A percentile compares a stretch with the other conserved stretches of the same genome.
These are phyloP conservation scores for Amitus sp. DNA, from an alignment of 2,888 invertebrate genomes.

Conservation along the genomic window DNA sequence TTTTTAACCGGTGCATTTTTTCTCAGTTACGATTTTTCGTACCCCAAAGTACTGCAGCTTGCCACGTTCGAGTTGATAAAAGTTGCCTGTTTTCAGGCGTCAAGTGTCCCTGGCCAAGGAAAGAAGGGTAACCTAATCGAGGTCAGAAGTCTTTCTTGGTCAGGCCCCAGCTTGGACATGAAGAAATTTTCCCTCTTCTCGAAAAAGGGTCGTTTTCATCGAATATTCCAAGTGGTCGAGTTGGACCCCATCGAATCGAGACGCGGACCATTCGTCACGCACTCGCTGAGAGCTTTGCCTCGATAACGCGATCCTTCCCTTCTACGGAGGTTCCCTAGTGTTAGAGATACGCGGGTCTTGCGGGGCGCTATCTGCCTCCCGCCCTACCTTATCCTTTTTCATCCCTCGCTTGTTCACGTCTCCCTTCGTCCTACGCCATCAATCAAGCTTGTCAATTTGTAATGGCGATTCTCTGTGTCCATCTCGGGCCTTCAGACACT, in stretches of 20 bases:
- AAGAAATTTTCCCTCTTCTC: conserved; percentile 34
- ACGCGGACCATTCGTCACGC: conserved; percentile 64
- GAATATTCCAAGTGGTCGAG: conserved; percentile 52
- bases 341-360: conserved; percentile 47
- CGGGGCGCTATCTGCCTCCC: conserved; percentile 54
- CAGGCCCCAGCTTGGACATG: conserved; percentile 14
- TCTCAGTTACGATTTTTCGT: too few relatives aligned
- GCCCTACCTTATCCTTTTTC: conserved; percentile 42
- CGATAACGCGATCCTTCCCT: conserved; percentile 56
- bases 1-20: too few relatives aligned
- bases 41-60: conserved; percentile 11
- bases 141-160: conserved; percentile 24
- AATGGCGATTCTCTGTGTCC: conserved; percentile 67
- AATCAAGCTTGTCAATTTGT: conserved; percentile 70
- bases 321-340: conserved; percentile 28
- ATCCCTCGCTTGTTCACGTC: conserved; percentile 38
- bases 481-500: conserved; percentile 56
- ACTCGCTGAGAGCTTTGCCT: conserved; percentile 61
- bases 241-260: conserved; percentile 53
- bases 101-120: background rate
- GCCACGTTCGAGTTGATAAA: conserved; percentile 9
- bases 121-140: conserved; percentile 31
- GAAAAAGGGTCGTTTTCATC: conserved; percentile 51
- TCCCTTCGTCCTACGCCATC: conserved; percentile 62
- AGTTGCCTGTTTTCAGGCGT: conserved; percentile 37